A percentile compares a stretch with the other conserved stretches of the same genome.
Conservation (phyloP, 2,113 vertebrate genomes). For the Anarrhichthys ocellatus region DNA sequence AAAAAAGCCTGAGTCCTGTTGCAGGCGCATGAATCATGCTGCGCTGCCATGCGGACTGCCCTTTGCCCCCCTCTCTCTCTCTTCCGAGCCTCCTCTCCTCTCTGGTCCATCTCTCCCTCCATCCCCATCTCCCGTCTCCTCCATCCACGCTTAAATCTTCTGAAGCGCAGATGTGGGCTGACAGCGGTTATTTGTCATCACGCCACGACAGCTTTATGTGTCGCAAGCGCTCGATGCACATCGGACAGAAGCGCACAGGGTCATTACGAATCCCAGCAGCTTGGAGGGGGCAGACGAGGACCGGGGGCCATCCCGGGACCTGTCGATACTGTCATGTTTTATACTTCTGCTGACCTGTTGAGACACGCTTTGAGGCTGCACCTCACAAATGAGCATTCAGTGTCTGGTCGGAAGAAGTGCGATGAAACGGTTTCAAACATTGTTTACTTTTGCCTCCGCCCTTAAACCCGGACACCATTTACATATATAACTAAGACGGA, state of each 20-base stretch:
- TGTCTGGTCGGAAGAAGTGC: neutral
- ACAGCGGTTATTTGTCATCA: constrained; percentile 89
- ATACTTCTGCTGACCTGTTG: constrained; percentile 38
- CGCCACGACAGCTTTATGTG: constrained; percentile 85
- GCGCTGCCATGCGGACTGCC: constrained; percentile 41
- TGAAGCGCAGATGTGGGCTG: constrained; percentile 83
- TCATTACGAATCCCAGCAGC: constrained; percentile 83
- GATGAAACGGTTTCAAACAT: constrained; percentile 43
- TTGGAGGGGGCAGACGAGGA: constrained; percentile 70
- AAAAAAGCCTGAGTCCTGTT: constrained; percentile 23
- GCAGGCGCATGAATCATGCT: constrained; percentile 53
- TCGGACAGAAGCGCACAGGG: constrained; percentile 83
- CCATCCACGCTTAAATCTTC: constrained; percentile 82
- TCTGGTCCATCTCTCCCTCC: constrained; percentile 25
- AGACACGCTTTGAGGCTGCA: constrained; percentile 23
- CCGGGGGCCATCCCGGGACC: constrained; percentile 66
- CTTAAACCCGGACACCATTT: constrained; percentile 44
- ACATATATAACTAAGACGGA: constrained; percentile 43
- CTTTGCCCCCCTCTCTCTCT: constrained; percentile 25
- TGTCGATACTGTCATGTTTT: constrained; percentile 84
- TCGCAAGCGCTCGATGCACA: constrained; percentile 87
- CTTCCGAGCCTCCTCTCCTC: constrained; percentile 14
- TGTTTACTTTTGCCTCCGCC: constrained; percentile 51
- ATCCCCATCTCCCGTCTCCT: constrained; percentile 26
- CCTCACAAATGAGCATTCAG: constrained; percentile 47